A percentile compares a stretch with the other conserved stretches of the same genome.
phyloP scores from a whole-genome alignment of 2,888 invertebrate genomes.

The Hypolimnas misippus region DNA sequence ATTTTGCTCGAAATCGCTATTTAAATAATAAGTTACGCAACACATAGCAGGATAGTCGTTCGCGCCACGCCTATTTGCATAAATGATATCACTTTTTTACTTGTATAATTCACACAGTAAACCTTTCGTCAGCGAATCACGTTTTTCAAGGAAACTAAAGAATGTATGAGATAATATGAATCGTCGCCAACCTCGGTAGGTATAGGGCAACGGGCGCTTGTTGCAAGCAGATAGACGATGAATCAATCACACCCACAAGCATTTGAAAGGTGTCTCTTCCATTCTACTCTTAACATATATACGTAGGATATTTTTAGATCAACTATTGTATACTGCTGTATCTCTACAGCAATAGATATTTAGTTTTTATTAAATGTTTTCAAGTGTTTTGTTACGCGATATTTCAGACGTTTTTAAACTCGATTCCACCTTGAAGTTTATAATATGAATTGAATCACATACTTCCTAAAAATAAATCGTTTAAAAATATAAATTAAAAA shows the following conservation, averaged over 20 bases:
- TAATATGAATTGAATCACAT: too few relatives aligned
- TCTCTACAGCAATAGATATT: background rate
- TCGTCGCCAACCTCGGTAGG: conserved; percentile 36
- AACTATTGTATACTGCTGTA: background rate
- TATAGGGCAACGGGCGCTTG: conserved; percentile 28
- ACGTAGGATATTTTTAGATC: conserved; percentile 23
- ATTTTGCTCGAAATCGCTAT: conserved; percentile 3
- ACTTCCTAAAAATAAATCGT: too few relatives aligned
- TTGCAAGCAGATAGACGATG: conserved; percentile 37
- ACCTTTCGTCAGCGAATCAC: conserved; percentile 33
- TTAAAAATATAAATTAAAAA: too few relatives aligned
- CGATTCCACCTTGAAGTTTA: too few relatives aligned
- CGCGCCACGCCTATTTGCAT: conserved; percentile 54
- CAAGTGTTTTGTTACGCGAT: too few relatives aligned
- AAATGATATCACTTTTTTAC: conserved; percentile 53
- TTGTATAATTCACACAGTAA: conserved; percentile 31
- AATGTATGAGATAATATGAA: conserved; percentile 27
- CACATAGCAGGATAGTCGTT: conserved; percentile 43
- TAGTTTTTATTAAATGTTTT: background rate
- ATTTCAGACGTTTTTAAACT: too few relatives aligned
- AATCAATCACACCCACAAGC: conserved; percentile 44
- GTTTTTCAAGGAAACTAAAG: conserved; percentile 39
- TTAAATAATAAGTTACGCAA: conserved; percentile 9
- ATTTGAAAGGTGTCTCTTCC: conserved; percentile 38
- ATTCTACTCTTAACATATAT: conserved; percentile 25